Conservation (phyloP, 1,140 invertebrate genomes). For the Dreissena polymorpha region DNA sequence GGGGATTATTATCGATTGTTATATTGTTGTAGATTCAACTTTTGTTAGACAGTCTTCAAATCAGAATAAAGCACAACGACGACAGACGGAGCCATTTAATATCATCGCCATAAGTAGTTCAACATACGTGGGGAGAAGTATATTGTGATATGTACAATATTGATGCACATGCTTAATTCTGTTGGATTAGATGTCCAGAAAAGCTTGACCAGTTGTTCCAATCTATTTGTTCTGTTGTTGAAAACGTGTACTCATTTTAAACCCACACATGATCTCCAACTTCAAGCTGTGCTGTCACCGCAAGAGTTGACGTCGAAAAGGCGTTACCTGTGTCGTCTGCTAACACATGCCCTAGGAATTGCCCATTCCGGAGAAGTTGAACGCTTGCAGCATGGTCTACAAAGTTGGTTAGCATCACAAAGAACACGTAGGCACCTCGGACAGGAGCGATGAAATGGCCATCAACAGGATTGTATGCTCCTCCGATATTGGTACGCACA, state of each 20-base stretch:
- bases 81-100: too few species aligned
- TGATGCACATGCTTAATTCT: background rate
- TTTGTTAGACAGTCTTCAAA: too few species aligned
- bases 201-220: constrained; percentile 8
- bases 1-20: too few species aligned
- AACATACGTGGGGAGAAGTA: too few species aligned
- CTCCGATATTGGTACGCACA: constrained; percentile 29
- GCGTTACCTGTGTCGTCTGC: background rate
- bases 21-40: too few species aligned
- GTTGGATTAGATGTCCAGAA: constrained; percentile 24
- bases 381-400: background rate
- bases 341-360: background rate
- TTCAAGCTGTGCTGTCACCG: background rate
- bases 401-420: constrained; percentile 1
- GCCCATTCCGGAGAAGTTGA: constrained; percentile 4
- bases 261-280: constrained; percentile 30
- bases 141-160: too few species aligned
- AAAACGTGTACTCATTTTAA: constrained; percentile 11
- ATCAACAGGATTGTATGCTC: constrained; percentile 9
- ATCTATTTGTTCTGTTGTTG: constrained; percentile 10
- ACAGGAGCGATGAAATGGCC: constrained; percentile 26
- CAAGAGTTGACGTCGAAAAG: constrained; percentile 7
- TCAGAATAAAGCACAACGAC: too few species aligned
- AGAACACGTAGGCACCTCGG: constrained; percentile 27
- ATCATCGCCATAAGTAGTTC: too few species aligned